Conservation (phyloP, 1,140 invertebrate species). For the Belonocnema kinseyi region DNA sequence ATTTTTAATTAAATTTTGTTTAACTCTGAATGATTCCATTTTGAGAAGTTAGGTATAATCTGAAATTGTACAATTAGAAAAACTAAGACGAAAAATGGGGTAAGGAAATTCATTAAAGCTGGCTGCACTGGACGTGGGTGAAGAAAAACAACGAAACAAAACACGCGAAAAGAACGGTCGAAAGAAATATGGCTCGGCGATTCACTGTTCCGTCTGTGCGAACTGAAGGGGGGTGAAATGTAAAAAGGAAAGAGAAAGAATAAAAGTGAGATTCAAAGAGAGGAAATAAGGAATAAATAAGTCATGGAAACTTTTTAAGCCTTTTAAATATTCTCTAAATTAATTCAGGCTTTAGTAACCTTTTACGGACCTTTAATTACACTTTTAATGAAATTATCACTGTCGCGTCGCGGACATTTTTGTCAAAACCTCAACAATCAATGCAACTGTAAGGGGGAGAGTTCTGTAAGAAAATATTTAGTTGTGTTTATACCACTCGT, state of each 20-base stretch:
- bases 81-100: neutral
- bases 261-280: neutral
- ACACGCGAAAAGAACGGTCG: slow-evolving; percentile 9
- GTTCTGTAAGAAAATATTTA: no score
- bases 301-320: neutral
- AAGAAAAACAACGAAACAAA: slow-evolving; percentile 8
- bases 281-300: neutral
- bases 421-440: no score
- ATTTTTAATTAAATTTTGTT: neutral
- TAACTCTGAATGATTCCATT: neutral
- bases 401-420: no score
- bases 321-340: neutral
- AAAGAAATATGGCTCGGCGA: slow-evolving; percentile 26
- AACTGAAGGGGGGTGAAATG: slow-evolving; percentile 3
- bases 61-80: neutral
- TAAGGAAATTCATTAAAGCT: slow-evolving; percentile 18
- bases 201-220: slow-evolving; percentile 13
- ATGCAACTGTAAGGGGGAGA: no score
- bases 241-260: neutral
- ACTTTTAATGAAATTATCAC: no score
- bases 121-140: neutral
- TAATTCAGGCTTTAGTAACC: neutral
- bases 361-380: neutral
- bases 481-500: no score
- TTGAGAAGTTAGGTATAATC: neutral